Evolutionary conservation across 2,888 invertebrate species (phyloP).

Genomic region (Lycia hirtaria): DNA sequence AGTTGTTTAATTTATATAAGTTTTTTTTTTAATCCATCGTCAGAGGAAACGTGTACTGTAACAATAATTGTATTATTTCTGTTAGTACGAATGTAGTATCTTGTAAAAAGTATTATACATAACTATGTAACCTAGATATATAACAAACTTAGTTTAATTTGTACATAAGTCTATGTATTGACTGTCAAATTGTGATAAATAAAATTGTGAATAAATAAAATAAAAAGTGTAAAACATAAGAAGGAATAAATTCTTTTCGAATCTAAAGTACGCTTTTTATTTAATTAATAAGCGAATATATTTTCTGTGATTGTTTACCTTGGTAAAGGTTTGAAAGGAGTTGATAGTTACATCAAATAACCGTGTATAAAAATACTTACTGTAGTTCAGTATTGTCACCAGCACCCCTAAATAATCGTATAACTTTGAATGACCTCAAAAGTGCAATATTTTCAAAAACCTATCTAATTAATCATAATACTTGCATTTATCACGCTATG

Average conservation of each 20-base stretch:
- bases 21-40: not conserved
- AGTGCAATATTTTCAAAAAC: no score
- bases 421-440: no score
- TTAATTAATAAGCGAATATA: no score
- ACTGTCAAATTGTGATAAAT: slow-evolving; percentile 76
- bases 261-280: slow-evolving; percentile 40
- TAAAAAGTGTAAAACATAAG: slow-evolving; percentile 47
- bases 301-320: not conserved
- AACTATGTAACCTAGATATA: not conserved
- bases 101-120: not conserved
- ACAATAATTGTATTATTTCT: not conserved
- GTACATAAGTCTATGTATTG: slow-evolving; percentile 68
- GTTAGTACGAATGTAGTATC: not conserved
- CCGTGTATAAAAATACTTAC: no score
- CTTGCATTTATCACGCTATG: no score
- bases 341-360: no score
- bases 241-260: slow-evolving; percentile 52
- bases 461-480: no score
- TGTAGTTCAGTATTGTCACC: no score
- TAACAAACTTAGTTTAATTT: slow-evolving; percentile 40
- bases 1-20: no score
- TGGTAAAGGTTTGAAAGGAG: no score
- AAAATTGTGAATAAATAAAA: slow-evolving; percentile 64
- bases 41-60: not conserved
- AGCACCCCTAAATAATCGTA: no score